Percentiles rank a stretch among this genome's conserved stretches.
These are phyloP conservation scores for Pteria penguin DNA, from an alignment of 2,888 invertebrate species.

Conservation along the genomic window DNA sequence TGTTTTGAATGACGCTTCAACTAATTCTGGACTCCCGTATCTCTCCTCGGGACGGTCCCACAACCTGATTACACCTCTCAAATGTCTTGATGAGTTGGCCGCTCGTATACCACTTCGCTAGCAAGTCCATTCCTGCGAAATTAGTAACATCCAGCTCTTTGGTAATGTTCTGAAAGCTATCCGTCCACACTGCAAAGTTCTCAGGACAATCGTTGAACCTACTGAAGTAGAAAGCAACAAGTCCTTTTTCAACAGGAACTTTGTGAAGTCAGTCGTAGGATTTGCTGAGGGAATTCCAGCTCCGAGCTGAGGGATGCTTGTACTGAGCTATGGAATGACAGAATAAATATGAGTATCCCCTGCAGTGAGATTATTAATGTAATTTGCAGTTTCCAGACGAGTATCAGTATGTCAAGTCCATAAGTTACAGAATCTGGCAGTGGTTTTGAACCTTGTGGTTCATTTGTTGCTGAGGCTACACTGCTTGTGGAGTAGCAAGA, in stretches of 20 bases:
- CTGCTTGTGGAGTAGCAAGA: neutral
- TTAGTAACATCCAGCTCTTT: constrained; percentile 25
- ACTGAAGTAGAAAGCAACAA: constrained; percentile 15
- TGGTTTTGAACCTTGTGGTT: too few relatives aligned
- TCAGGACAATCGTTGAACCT: constrained; percentile 19
- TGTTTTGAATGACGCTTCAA: constrained; percentile 26
- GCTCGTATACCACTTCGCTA: constrained; percentile 34
- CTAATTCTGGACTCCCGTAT: constrained; percentile 32
- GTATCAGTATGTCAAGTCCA: neutral
- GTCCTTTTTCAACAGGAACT: constrained; percentile 25
- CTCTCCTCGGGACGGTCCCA: constrained; percentile 39
- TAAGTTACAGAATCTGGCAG: neutral
- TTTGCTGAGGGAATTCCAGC: neutral
- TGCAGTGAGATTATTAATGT: neutral
- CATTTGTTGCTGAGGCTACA: neutral
- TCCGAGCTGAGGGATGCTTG: too few relatives aligned
- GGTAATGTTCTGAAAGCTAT: constrained; percentile 9
- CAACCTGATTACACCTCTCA: constrained; percentile 23
- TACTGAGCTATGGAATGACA: too few relatives aligned
- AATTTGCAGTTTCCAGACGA: neutral
- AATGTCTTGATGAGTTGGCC: constrained; percentile 15
- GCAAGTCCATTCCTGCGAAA: constrained; percentile 13
- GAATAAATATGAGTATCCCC: neutral
- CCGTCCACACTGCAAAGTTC: constrained; percentile 8
- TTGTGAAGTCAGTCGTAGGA: constrained; percentile 16